Base-by-base conservation (phyloP, 2,797 vertebrate species). In the Antrozous pallidus region DNA sequence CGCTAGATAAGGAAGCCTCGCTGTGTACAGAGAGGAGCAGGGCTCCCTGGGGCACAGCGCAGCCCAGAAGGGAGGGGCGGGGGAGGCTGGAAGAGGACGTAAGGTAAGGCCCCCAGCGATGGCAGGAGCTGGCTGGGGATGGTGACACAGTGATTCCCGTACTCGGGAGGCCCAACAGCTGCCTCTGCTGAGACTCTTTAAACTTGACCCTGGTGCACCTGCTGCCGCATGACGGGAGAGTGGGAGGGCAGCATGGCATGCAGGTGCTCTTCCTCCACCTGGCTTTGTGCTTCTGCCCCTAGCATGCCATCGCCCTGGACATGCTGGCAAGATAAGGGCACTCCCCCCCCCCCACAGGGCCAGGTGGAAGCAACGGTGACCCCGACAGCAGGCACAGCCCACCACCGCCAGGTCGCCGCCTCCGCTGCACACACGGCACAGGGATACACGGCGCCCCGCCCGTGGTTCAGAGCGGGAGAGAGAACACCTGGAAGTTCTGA, bases 121-220 rank as follows among this genome's bases (percentile, higher is more conserved):
- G 69, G 71, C 67, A n/a, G 77, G 86, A 89, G 73, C 90, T 78
- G 95, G 47, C 81, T n/a, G 56, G 90, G 92, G 88, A 63, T 42
- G 93, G 83, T 36, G 51, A 84, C 51, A 8, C 58, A 70, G 95
- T 0, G 7, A 96, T 67, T 91, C 95, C 96, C 36, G 3, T 91
- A 88, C 94, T 96, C 90, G n/a, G 97, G 98, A 97, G 97, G 97
- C 97, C 74, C 54, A 96, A 98, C 98, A 98, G 98, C 98, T 98
- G 98, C 98, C 98, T 98, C 98, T 98, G 97, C 97, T 97, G 96
- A 98, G 97, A 98, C 98, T 98, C 98, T 98, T 98, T 98, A 98
- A 98, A 98, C 98, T 98, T 98, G 97, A 97, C 97, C 96, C 97
- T 97, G 97, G 97, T 98, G 97, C 97, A 97, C 97, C 98, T 96